A percentile compares a stretch with the other conserved stretches of the same genome.
These are phyloP conservation scores for Amiota mariae DNA, from an alignment of 2,888 invertebrate species.

Conservation along the genomic window DNA sequence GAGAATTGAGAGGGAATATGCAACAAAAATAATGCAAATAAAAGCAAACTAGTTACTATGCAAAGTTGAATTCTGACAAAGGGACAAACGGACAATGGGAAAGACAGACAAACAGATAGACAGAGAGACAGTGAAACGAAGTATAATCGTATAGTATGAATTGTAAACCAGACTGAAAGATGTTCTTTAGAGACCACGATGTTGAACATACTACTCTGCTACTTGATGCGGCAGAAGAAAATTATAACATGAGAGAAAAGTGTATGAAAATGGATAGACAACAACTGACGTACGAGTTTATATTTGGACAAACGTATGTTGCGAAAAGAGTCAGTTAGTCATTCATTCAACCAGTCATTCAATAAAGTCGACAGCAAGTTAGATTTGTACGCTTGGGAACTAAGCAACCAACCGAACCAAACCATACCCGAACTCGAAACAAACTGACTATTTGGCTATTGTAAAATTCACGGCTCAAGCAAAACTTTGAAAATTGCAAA, in stretches of 20 bases:
- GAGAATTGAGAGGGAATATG: background rate
- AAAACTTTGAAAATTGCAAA: too few relatives aligned
- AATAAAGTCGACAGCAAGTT: slow-evolving; percentile 8
- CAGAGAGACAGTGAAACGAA: slow-evolving; percentile 3
- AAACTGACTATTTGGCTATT: background rate
- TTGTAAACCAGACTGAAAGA: slow-evolving; percentile 21
- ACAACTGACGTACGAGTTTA: background rate
- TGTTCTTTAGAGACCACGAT: background rate
- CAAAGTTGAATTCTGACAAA: slow-evolving; percentile 37
- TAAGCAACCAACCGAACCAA: background rate
- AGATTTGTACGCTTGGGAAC: slow-evolving; percentile 12
- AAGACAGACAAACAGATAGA: background rate
- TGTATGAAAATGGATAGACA: background rate
- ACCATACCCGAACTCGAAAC: too few relatives aligned
- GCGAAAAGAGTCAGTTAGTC: background rate
- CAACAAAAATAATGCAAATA: slow-evolving; percentile 34
- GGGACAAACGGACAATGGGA: slow-evolving; percentile 2
- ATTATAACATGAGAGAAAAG: background rate
- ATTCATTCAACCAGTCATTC: slow-evolving; percentile 6
- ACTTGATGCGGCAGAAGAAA: slow-evolving; percentile 3
- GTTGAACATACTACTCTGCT: background rate
- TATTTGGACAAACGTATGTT: too few relatives aligned
- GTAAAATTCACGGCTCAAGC: slow-evolving; percentile 8
- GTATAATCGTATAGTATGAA: too few relatives aligned
- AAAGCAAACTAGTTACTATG: slow-evolving; percentile 42